These are phyloP conservation scores for Pangasius djambal DNA, from an alignment of 2,797 vertebrate genomes.

Conservation along the genomic window DNA sequence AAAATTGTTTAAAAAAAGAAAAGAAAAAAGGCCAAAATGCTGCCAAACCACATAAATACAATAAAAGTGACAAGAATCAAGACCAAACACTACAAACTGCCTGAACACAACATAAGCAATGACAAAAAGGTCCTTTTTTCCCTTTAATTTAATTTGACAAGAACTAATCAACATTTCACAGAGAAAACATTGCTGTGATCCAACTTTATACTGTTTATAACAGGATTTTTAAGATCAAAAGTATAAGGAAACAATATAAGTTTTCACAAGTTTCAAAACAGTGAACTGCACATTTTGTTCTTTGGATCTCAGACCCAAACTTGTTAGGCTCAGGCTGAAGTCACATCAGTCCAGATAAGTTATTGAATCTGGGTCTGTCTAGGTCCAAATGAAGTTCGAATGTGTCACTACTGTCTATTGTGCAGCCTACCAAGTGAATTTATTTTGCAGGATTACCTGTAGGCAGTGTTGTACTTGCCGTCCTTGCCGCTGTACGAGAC, in stretches of 20 bases:
- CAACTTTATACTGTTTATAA: not conserved
- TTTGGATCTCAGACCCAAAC: not conserved
- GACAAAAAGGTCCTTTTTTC: not conserved
- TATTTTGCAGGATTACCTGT: conserved; percentile 75
- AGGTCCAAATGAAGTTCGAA: not conserved
- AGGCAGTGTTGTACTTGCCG: conserved; percentile 86
- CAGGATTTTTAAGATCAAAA: not conserved
- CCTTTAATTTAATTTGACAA: not conserved
- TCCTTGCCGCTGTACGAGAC: conserved; percentile 88
- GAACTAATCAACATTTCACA: not conserved
- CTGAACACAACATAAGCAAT: not conserved
- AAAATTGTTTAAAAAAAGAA: not conserved
- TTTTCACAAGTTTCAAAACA: not conserved
- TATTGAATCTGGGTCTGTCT: not conserved
- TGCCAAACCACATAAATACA: not conserved
- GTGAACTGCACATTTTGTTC: not conserved
- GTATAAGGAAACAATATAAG: not conserved
- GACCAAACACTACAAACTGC: not conserved
- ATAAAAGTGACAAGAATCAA: not conserved
- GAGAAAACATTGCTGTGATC: not conserved
- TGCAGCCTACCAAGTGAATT: not conserved
- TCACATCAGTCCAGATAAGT: not conserved
- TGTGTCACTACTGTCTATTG: not conserved
- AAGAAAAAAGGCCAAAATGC: not conserved
- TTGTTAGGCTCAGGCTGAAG: not conserved